Base-by-base conservation (phyloP, 2,888 invertebrate genomes). In the Anoncus sp. region DNA sequence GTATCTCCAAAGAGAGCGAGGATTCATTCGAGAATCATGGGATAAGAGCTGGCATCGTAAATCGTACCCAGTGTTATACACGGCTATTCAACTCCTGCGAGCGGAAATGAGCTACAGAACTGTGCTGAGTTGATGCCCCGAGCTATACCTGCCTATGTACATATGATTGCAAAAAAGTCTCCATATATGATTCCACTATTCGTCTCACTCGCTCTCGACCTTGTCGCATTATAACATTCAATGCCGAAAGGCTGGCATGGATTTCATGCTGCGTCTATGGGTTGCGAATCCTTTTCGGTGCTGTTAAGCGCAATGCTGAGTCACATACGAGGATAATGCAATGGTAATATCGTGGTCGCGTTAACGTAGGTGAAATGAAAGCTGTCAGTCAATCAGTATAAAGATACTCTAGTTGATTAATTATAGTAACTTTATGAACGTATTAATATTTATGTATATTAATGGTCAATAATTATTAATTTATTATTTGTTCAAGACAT, bases 31-130 rank as follows among this genome's bases (percentile, higher is more conserved):
- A 55, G 67, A 67, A 35, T 57, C 45, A 38, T 38, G 51, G 27
- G 14, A 16, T 24, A 49, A 24, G 35, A 9, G 27, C 18, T 24
- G 24, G 40, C 9, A 75, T 66, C 53, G 66, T 55, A 45, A 75
- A 78, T 40, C 35, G 40, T 31, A 55, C 55, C 31, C 63, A 22
- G 18, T 59, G 27, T 51, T 31, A 59, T n/a, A 57, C 51, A 24
- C 40, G 43, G 62, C 67, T 67, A 63, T 72, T 72, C 51, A 67
- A 75, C 55, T 53, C 47, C 16, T 40, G 22, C 40, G 47, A 78
- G 31, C 40, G 66, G 47, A 78, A 78, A 71, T 47, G 55, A 70
- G 53, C 51, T 72, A 22, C 31, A 16, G 22, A 38, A 43, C 43
- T 57, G 14, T 49, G 20, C 12, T n/a, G 51, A 40, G 47, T 6